Evolutionary conservation across 2,888 invertebrate genomes (phyloP).

Genomic region (Litoditis marina): DNA sequence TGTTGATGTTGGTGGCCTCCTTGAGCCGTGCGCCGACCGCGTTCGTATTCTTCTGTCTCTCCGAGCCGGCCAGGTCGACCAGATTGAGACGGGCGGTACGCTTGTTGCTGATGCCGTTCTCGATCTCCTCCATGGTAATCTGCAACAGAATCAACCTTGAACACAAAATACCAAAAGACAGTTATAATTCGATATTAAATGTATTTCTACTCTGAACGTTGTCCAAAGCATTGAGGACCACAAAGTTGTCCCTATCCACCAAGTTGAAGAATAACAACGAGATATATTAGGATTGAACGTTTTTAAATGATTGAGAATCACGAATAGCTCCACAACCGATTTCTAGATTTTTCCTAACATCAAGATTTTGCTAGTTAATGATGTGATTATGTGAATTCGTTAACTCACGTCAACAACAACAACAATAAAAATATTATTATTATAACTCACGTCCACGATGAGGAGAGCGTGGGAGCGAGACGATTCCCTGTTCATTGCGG

Average conservation of each 20-base stretch:
- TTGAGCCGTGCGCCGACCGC: slow-evolving; percentile 62
- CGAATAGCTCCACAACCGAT: no score
- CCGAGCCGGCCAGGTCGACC: slow-evolving; percentile 65
- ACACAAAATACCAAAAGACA: no score
- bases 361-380: no score
- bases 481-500: slow-evolving; percentile 64
- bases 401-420: no score
- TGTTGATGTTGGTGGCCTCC: slow-evolving; percentile 65
- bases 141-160: no score
- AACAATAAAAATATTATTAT: no score
- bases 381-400: no score
- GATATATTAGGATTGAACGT: slow-evolving; percentile 2
- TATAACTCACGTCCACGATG: slow-evolving; percentile 56
- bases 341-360: no score
- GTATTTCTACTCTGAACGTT: no score
- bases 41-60: slow-evolving; percentile 63
- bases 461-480: slow-evolving; percentile 65
- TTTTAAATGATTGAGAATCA: neutral
- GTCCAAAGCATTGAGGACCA: slow-evolving; percentile 4
- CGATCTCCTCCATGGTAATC: slow-evolving; percentile 56
- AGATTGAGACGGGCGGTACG: slow-evolving; percentile 63
- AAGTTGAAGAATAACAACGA: neutral
- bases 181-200: no score
- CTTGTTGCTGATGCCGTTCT: slow-evolving; percentile 58
- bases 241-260: neutral